phyloP scores from a whole-genome alignment of 2,888 invertebrate species.

The Drosophila histrio region DNA sequence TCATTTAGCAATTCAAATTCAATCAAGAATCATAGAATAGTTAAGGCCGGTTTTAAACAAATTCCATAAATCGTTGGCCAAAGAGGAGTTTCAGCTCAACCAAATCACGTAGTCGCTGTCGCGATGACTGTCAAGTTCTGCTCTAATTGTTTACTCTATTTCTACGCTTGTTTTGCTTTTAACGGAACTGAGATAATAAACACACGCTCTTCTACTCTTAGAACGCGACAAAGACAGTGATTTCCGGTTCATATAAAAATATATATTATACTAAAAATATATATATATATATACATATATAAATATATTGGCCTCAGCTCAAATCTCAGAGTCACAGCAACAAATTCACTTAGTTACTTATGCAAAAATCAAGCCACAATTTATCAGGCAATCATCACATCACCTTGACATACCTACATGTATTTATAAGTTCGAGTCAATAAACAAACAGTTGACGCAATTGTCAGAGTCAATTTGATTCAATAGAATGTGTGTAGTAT shows the following conservation, averaged over 20 bases:
- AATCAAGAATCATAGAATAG: conserved; percentile 53
- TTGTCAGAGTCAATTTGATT: conserved; percentile 33
- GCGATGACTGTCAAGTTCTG: conserved; percentile 49
- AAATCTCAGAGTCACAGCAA: conserved; percentile 24
- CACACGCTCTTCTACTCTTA: conserved; percentile 58
- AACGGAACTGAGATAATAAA: conserved; percentile 69
- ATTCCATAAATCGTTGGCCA: conserved; percentile 33
- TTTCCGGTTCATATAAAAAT: conserved; percentile 68
- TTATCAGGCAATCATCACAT: conserved; percentile 57
- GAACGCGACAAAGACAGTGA: conserved; percentile 58
- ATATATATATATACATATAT: not conserved
- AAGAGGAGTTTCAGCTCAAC: conserved; percentile 23
- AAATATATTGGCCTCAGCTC: conserved; percentile 34
- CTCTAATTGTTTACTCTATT: conserved; percentile 71
- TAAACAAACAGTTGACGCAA: conserved; percentile 60
- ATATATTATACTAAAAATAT: conserved; percentile 20
- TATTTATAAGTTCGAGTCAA: conserved; percentile 49
- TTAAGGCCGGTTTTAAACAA: conserved; percentile 41
- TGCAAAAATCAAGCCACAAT: conserved; percentile 51
- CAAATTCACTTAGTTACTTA: conserved; percentile 28
- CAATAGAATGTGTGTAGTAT: conserved; percentile 17
- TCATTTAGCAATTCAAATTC: conserved; percentile 78
- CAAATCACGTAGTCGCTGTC: conserved; percentile 69
- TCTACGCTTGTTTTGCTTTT: conserved; percentile 62
- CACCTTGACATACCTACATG: conserved; percentile 79